phyloP scores from a whole-genome alignment of 2,113 vertebrate genomes.

The Nycticebus coucang region DNA sequence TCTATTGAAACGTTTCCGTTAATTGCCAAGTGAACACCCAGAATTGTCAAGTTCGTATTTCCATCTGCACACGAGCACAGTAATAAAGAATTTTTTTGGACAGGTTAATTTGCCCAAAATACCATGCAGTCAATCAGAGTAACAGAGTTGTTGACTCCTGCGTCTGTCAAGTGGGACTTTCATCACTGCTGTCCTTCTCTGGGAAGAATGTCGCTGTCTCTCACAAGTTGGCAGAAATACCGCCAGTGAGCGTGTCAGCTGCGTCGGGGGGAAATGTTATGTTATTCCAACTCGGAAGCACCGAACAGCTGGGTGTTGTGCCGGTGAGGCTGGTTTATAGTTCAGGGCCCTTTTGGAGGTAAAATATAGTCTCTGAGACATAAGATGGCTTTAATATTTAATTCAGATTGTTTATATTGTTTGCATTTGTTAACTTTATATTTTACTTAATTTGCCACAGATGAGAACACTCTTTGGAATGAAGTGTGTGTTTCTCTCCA shows the following conservation, averaged over 20 bases:
- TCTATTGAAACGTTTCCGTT: slow-evolving; percentile 83
- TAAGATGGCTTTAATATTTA: slow-evolving; percentile 78
- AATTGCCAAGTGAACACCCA: slow-evolving; percentile 82
- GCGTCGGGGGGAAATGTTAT: slow-evolving; percentile 71
- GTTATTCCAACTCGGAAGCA: slow-evolving; percentile 54
- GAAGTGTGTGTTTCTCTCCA: slow-evolving; percentile 65
- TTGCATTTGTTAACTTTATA: slow-evolving; percentile 82
- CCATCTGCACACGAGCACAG: slow-evolving; percentile 82
- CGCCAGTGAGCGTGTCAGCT: slow-evolving; percentile 79
- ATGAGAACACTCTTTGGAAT: slow-evolving; percentile 75
- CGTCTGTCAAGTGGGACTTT: slow-evolving; percentile 81
- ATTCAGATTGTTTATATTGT: slow-evolving; percentile 77
- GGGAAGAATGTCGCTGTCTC: slow-evolving; percentile 72
- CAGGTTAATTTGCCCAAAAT: slow-evolving; percentile 88
- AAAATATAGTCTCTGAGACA: slow-evolving; percentile 70
- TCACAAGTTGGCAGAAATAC: slow-evolving; percentile 75
- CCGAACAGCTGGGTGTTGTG: slow-evolving; percentile 78
- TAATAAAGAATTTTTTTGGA: slow-evolving; percentile 82
- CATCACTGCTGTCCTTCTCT: slow-evolving; percentile 73
- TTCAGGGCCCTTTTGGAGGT: slow-evolving; percentile 75
- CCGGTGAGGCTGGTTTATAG: slow-evolving; percentile 65
- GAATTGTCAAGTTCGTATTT: slow-evolving; percentile 83
- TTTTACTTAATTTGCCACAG: slow-evolving; percentile 80
- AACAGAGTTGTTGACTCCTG: slow-evolving; percentile 81
- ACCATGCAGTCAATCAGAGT: slow-evolving; percentile 83